A percentile compares a stretch with the other conserved stretches of the same genome.
phyloP scores from a whole-genome alignment of 2,797 vertebrate genomes.

The Catharus ustulatus region DNA sequence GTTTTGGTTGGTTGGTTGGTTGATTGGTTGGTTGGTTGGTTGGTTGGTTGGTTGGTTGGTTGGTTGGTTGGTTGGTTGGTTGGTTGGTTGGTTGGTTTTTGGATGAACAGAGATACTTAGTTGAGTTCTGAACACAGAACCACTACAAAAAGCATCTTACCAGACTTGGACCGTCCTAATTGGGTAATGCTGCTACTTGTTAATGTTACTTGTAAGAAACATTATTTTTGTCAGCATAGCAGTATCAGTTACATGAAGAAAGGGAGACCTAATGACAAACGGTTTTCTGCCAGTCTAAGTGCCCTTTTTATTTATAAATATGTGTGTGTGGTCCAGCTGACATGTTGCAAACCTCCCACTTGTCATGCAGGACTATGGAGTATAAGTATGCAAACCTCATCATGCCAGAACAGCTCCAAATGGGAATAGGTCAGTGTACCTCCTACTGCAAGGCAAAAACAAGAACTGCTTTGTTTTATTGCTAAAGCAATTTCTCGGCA shows the following conservation, averaged over 20 bases:
- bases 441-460: background rate
- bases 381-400: background rate
- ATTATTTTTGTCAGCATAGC: background rate
- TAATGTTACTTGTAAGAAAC: background rate
- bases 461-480: background rate
- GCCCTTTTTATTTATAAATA: background rate
- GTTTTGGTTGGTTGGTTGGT: background rate
- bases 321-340: background rate
- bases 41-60: background rate
- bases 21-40: background rate
- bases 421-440: background rate
- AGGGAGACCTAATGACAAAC: background rate
- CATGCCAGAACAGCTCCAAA: background rate
- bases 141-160: background rate
- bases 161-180: background rate
- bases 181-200: background rate
- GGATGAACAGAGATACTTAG: background rate
- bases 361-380: background rate
- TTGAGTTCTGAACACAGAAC: background rate
- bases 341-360: accelerated
- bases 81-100: background rate
- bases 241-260: background rate
- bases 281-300: background rate
- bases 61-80: background rate
- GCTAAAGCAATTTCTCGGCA: background rate